Evolutionary conservation across 1,140 invertebrate species (phyloP), one percentile per base, ranked within the genome.

Genomic region (Papilio aristodemus): DNA sequence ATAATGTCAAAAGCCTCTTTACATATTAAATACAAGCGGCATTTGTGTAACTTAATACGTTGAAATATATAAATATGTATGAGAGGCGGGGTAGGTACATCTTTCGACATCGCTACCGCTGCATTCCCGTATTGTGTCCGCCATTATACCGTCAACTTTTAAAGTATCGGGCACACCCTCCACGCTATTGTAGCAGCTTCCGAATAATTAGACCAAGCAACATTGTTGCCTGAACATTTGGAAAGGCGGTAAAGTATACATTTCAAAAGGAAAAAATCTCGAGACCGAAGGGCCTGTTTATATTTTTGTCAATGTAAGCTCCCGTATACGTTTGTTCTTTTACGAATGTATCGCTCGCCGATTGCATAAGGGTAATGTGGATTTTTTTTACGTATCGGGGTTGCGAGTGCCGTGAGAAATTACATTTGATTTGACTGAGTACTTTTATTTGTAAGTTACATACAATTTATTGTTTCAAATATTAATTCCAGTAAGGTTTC

Each of bases 191-290:
- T 90, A 66, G 85, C 78, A 83, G 75, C 81, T 88, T 84, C 83
- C 81, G 84, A 88, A 89, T 90, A 87, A 89, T 90, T 90, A 90
- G 83, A 80, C 76, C 79, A 79, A 82, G 80, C 72, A 76, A 74
- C 79, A 84, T 85, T 79, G 83, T 81, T 71, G 73, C 71, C 71
- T 68, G 62, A 66, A 76, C 78, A 75, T 77, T 79, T 77, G 70
- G 57, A 75, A 63, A 39, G 69, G 76, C 71, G 79, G 81, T 81
- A 83, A 85, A 87, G 88, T 90, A 86, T 90, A 88, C 81, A 87
- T 90, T 89, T 83, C 88, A 83, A 81, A 39, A 43, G 68, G 79
- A 88, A 86, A 89, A 87, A 90, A 83, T 78, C 68, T 85, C 71
- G 71, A 90, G 83, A 68, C 17, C 67, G 70, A 76, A 84, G 83